phyloP scores from a whole-genome alignment of 2,888 invertebrate genomes.

The Drosophila cognata region DNA sequence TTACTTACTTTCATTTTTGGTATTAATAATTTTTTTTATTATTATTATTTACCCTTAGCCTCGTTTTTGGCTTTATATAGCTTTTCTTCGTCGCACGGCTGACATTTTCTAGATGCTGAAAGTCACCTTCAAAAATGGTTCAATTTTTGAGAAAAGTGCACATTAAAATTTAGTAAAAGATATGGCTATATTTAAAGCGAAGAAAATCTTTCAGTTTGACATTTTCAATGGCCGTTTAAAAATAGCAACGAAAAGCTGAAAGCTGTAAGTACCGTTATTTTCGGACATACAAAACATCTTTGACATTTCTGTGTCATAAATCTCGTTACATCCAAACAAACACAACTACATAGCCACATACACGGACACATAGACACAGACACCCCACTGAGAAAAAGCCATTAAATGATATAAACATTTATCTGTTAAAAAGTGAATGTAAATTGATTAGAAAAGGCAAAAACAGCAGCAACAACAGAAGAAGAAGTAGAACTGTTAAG shows the following conservation, averaged over 20 bases:
- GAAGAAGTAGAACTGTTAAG: background rate
- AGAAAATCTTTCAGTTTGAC: constrained; percentile 25
- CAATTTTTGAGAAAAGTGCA: constrained; percentile 53
- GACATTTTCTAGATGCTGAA: constrained; percentile 27
- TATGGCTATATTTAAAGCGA: constrained; percentile 22
- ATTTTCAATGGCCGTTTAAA: constrained; percentile 36
- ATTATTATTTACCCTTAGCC: background rate
- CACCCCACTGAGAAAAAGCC: constrained; percentile 46
- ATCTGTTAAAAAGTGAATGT: constrained; percentile 59
- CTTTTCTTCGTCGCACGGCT: background rate
- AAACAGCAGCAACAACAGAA: background rate
- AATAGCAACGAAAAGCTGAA: constrained; percentile 33
- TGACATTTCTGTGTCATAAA: constrained; percentile 77
- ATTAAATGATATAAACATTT: constrained; percentile 25
- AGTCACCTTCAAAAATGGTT: constrained; percentile 68
- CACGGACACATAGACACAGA: constrained; percentile 9
- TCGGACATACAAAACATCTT: constrained; percentile 35
- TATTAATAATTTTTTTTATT: background rate
- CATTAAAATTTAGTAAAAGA: constrained; percentile 17
- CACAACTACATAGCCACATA: constrained; percentile 2
- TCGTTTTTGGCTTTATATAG: background rate
- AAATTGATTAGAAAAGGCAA: constrained; percentile 54
- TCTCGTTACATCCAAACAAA: constrained; percentile 30
- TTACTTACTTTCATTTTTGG: background rate
- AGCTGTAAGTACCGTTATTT: constrained; percentile 37